Evolutionary conservation across 2,113 vertebrate genomes (phyloP).

Genomic region (Pipra filicauda): DNA sequence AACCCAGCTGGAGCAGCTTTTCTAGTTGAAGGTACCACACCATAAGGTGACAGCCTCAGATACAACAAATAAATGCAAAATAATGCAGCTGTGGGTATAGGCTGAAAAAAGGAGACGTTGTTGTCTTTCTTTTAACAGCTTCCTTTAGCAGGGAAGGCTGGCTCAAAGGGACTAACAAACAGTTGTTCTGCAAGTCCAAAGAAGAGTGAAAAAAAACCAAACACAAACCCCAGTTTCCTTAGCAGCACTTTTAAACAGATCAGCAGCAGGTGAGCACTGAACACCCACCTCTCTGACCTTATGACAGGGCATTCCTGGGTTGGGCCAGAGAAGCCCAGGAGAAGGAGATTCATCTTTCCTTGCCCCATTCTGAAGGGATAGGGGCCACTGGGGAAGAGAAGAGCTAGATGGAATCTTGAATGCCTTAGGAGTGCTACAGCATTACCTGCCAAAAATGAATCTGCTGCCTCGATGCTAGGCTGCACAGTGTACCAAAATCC

Average conservation of each 20-base stretch:
- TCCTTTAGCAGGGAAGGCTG: background rate
- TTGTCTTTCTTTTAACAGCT: background rate
- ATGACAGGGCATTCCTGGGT: accelerated
- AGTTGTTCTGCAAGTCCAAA: background rate
- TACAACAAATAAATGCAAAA: background rate
- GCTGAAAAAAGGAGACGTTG: background rate
- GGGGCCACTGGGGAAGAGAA: accelerated
- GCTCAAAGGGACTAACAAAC: background rate
- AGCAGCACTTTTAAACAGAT: background rate
- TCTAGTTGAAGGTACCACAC: background rate
- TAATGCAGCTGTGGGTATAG: background rate
- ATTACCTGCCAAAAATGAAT: background rate
- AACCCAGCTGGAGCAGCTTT: background rate
- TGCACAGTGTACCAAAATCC: background rate
- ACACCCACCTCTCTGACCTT: background rate
- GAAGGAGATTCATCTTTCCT: background rate
- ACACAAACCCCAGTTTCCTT: background rate
- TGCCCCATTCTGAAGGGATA: background rate
- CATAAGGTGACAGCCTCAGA: background rate
- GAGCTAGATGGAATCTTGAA: background rate
- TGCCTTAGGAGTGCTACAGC: background rate
- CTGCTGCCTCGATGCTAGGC: background rate
- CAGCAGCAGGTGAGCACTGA: background rate
- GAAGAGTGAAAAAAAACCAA: too few species aligned
- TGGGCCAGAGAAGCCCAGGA: background rate